Evolutionary conservation across 2,797 vertebrate species (phyloP).

Genomic region (Acrossocheilus fasciatus): DNA sequence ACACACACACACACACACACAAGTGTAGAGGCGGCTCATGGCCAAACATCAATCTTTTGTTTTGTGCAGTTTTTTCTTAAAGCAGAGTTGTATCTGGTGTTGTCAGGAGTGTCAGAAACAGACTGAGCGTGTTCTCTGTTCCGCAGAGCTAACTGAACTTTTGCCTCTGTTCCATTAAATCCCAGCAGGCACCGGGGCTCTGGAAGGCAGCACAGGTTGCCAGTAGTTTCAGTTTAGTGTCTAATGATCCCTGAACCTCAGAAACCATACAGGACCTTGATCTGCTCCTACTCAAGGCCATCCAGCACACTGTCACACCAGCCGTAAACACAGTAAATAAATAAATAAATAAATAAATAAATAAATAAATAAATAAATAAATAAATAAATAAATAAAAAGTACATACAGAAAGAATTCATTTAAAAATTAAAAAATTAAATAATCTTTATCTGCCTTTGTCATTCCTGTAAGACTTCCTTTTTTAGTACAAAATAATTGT

Average conservation of each 20-base stretch:
- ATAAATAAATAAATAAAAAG: background rate
- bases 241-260: conserved; percentile 49
- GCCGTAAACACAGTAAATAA: background rate
- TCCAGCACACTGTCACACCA: conserved; percentile 23
- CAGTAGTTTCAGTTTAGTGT: conserved; percentile 34
- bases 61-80: background rate
- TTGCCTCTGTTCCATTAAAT: conserved; percentile 25
- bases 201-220: conserved; percentile 29
- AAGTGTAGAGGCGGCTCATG: background rate
- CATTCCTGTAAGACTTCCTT: no score
- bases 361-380: background rate
- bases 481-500: no score
- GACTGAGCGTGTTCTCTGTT: conserved; percentile 30
- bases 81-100: background rate
- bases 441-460: no score
- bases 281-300: conserved; percentile 5
- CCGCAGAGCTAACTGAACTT: conserved; percentile 24
- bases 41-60: background rate
- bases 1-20: background rate
- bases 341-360: background rate
- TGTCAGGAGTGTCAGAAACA: conserved; percentile 24
- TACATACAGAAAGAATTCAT: background rate
- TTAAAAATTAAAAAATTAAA: no score
- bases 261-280: conserved; percentile 2
- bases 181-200: conserved; percentile 42